Evolutionary conservation across 53 echinoderm and acorn worm genomes (phyloP), one percentile per base, ranked within the genome.

Genomic region (Luidia sarsii): DNA sequence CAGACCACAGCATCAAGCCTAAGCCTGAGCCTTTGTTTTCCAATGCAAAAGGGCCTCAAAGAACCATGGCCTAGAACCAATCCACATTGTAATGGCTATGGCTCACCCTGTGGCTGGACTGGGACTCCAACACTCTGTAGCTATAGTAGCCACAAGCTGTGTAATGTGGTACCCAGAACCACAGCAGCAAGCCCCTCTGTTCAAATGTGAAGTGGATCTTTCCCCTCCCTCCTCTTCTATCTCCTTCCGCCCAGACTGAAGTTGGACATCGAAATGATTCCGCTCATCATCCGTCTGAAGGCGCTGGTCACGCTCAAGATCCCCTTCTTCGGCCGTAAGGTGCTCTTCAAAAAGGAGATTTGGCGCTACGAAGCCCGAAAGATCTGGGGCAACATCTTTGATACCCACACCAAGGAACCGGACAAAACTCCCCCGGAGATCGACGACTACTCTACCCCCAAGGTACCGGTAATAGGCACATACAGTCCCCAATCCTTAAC

Each of bases 231-330:
- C 1, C 27, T 56, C 23, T 25, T 27, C n/a, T n/a, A n/a, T n/a
- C n/a, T n/a, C n/a, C n/a, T n/a, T n/a, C n/a, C n/a, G n/a, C n/a
- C n/a, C 37, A 83, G 83, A 39, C n/a, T 83, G 27, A 60, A 43
- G 22, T 31, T 83, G 70, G 70, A 83, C 14, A 22, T 83, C 1
- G 70, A 49, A 30, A 57, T 83, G 57, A 70, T 83, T 20, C 72
- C 83, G 16, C 33, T 83, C 32, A 46, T 61, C 48, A 31, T 84
- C 22, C 55, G 55, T 28, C 73, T 84, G 15, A n/a, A 29, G 6
- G 71, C 43, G 11, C 31, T 37, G 43, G 29, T 84, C 29, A 71
- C 60, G 46, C 8, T 72, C 13, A 71, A 66, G 36, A 63, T 85
- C 22, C 54, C 53, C 1, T 5, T 49, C 4, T 7, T 75, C 2